Conservation (phyloP, 2,797 vertebrate genomes). For the Sparidentex hasta region DNA sequence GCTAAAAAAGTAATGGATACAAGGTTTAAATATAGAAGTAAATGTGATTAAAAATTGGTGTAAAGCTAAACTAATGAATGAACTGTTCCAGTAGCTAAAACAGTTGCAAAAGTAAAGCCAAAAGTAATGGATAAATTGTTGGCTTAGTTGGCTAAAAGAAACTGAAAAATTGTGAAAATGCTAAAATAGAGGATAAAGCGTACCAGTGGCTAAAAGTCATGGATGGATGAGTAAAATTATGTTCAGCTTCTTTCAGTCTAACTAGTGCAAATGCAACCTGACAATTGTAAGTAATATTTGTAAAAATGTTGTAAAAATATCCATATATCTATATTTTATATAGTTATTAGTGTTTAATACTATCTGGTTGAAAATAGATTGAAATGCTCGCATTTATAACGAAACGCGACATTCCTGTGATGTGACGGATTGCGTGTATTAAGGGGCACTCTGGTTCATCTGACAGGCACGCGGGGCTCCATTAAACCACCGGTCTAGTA, state of each 20-base stretch:
- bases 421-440: not conserved
- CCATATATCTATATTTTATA: constrained; percentile 1
- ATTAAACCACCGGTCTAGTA: constrained; percentile 4
- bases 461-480: not conserved
- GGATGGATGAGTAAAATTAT: not conserved
- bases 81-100: no score
- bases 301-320: not conserved
- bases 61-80: no score
- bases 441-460: not conserved
- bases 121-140: not conserved
- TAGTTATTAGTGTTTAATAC: not conserved
- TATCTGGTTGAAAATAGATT: not conserved
- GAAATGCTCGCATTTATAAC: not conserved
- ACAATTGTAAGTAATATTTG: not conserved
- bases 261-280: not conserved
- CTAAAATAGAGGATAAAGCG: not conserved
- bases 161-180: not conserved
- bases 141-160: not conserved
- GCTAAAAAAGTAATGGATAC: no score
- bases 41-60: not conserved
- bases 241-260: not conserved
- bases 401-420: not conserved
- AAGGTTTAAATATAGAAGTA: no score
- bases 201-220: not conserved
- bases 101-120: no score